Evolutionary conservation across 2,113 vertebrate genomes (phyloP), one percentile per base, ranked within the genome.

Genomic region (Oncorhynchus clarkii): DNA sequence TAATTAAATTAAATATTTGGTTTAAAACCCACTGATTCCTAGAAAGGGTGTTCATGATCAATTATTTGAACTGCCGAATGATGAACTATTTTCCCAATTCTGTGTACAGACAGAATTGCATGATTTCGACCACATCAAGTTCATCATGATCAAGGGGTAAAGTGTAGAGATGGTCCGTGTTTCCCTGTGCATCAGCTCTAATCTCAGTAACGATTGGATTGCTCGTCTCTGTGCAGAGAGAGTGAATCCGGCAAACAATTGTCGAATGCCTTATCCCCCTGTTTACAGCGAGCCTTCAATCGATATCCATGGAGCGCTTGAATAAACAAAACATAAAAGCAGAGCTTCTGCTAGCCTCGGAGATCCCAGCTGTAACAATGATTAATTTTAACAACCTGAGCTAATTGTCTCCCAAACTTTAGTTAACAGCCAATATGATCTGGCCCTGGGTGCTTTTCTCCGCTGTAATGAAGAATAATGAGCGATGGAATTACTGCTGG

Each of bases 341-440:
- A 54, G 49, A 68, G 85, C 79, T 84, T 82, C 80, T 77, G 83
- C 89, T 71, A 77, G 86, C 85, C 85, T 80, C 60, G n/a, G 54
- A 87, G 90, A 89, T 88, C 79, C 87, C 67, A 59, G 83, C 83
- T 71, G 78, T 88, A 90, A 89, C 89, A 80, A 84, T 89, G 89
- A 93, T 92, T 92, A 85, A 91, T 92, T 91, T 93, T 92, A 90
- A 92, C 89, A 90, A 89, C 88, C 84, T 79, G 78, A 71, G 85
- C 85, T 90, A 92, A 91, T 92, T 91, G 89, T 90, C 87, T 91
- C 78, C 64, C 70, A 90, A 90, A 92, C 88, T 89, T 92, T 90
- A 89, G 87, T 90, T 92, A 92, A 91, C 87, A 75, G 89, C 87
- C 88, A 90, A 89, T 90, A 89, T 87, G 88, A 91, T 91, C 78